A percentile compares a stretch with the other conserved stretches of the same genome.
phyloP scores from a whole-genome alignment of 2,113 vertebrate genomes.

The Labrus mixtus region DNA sequence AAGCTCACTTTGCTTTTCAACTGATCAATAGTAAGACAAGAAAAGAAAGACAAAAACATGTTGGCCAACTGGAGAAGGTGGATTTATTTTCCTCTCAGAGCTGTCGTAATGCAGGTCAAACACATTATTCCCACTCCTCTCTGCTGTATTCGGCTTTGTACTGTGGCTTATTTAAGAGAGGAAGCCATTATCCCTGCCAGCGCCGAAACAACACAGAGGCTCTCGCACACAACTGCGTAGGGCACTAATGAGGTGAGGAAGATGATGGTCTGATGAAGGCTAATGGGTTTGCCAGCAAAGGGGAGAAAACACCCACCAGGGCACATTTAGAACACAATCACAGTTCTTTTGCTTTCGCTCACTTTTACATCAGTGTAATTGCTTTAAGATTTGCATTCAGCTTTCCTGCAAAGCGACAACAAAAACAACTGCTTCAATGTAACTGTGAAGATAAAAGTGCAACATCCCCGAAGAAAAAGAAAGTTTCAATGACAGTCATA shows the following conservation, averaged over 20 bases:
- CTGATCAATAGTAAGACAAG: conserved; percentile 28
- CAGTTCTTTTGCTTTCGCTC: conserved; percentile 21
- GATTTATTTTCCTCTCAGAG: conserved; percentile 46
- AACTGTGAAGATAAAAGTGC: neutral
- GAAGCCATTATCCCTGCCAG: conserved; percentile 50
- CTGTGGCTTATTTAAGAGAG: conserved; percentile 47
- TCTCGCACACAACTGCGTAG: conserved; percentile 2
- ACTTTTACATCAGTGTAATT: conserved; percentile 21
- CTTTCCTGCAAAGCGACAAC: conserved; percentile 20
- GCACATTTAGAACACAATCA: conserved; percentile 39
- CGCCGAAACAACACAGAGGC: conserved; percentile 23
- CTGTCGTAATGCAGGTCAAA: conserved; percentile 43
- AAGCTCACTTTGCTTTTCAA: conserved; percentile 15
- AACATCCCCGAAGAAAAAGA: neutral
- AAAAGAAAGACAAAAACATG: conserved; percentile 34
- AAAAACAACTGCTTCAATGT: conserved; percentile 4
- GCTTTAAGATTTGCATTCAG: neutral
- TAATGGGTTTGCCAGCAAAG: conserved; percentile 58
- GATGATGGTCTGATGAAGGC: conserved; percentile 53
- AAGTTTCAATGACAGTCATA: neutral
- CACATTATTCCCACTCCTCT: conserved; percentile 49
- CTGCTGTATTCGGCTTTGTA: conserved; percentile 41
- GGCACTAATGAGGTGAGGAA: conserved; percentile 62
- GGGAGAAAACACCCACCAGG: conserved; percentile 13
- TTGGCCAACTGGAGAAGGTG: conserved; percentile 22